Conservation (phyloP, 2,113 vertebrate genomes). For the Hipposideros armiger region DNA sequence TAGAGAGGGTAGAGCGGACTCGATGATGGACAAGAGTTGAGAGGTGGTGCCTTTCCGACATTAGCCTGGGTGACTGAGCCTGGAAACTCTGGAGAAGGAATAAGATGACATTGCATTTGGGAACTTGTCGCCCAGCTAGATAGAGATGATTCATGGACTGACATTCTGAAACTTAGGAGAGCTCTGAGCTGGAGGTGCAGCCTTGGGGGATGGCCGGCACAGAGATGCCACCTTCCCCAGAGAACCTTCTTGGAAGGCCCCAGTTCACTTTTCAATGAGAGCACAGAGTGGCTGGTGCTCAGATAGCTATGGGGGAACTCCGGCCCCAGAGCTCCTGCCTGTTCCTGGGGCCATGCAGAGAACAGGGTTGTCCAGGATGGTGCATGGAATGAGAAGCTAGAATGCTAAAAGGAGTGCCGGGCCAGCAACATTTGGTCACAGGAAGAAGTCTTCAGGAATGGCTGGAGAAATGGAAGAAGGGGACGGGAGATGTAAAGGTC, state of each 20-base stretch:
- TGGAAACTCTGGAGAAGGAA: neutral
- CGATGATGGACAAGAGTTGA: rapidly evolving
- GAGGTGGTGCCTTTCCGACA: neutral
- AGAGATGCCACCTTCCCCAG: neutral
- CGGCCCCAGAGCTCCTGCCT: neutral
- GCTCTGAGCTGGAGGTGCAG: neutral
- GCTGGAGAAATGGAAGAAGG: neutral
- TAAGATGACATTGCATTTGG: neutral
- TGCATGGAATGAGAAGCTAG: neutral
- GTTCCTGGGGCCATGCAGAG: neutral
- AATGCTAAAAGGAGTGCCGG: rapidly evolving
- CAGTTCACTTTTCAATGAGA: neutral
- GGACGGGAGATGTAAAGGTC: neutral
- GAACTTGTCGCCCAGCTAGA: neutral
- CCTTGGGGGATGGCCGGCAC: neutral
- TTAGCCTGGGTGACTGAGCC: neutral
- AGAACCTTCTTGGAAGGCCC: neutral
- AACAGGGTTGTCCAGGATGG: neutral
- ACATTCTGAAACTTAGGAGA: neutral
- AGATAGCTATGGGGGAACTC: neutral
- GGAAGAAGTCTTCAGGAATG: neutral
- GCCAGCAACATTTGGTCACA: neutral
- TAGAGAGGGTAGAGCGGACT: neutral
- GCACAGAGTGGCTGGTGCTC: neutral
- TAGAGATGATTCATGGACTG: neutral